phyloP scores from a whole-genome alignment of 2,888 invertebrate species.

The Acanthacorydalis orientalis region DNA sequence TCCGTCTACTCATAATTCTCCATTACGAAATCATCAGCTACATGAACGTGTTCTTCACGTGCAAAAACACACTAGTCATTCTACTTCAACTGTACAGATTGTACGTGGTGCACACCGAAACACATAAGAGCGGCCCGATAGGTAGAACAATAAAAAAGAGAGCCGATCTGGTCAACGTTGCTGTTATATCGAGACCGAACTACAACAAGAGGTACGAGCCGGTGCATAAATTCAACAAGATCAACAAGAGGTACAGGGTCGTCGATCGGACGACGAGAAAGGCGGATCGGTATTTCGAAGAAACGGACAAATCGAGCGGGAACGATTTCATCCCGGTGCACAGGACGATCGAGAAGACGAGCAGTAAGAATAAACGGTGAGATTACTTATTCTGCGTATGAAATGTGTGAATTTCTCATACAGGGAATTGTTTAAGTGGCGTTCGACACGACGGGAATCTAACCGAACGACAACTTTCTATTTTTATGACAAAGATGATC shows the following conservation, averaged over 20 bases:
- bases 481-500: too few relatives aligned
- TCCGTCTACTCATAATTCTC: conserved; percentile 69
- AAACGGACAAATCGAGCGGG: background rate
- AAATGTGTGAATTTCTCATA: too few relatives aligned
- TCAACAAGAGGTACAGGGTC: background rate
- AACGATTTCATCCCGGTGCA: background rate
- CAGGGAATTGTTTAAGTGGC: too few relatives aligned
- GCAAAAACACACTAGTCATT: conserved; percentile 79
- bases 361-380: too few relatives aligned
- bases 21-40: conserved; percentile 82
- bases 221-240: background rate
- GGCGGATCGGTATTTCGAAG: background rate
- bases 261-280: background rate
- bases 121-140: conserved; percentile 24
- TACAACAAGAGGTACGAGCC: background rate
- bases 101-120: conserved; percentile 63
- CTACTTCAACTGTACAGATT: conserved; percentile 70
- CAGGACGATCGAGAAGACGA: background rate
- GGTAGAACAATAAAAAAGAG: conserved; percentile 20
- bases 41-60: conserved; percentile 93
- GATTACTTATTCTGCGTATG: too few relatives aligned
- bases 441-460: too few relatives aligned
- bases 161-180: conserved; percentile 30
- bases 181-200: conserved; percentile 31
- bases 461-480: too few relatives aligned